Base-by-base conservation (phyloP, 2,797 vertebrate genomes). In the Vultur gryphus region DNA sequence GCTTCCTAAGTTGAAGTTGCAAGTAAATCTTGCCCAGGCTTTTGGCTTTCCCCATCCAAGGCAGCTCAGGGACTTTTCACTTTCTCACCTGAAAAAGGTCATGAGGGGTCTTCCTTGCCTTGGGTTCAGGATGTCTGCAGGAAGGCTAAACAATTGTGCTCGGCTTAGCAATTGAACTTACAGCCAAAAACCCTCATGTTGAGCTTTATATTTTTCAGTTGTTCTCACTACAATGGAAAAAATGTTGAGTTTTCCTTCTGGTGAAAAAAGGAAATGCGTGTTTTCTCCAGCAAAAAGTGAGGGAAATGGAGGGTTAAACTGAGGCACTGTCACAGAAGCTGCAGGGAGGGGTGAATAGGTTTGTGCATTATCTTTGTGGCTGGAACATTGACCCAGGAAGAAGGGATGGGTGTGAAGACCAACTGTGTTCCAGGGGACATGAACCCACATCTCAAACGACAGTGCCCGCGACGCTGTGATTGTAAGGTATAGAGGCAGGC, bases 381-480 rank as follows among this genome's bases (percentile, higher is more conserved):
- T 33, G 26, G 48, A 61, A 66, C 33, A 16, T 8, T 31, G 48
- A 66, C 33, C 46, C 41, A 44, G 31, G 58, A 41, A 25, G 48
- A 65, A 84, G 35, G 33, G 48, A 46, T 35, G 7, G 54, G 28
- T 73, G 11, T 48, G 67, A 43, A 73, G 24, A 64, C 37, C 44
- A 58, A 15, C 29, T 35, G 39, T 73, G 44, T 72, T 25, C 37
- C 41, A 39, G 43, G 51, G n/a, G 4, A 54, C 16, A 6, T 46
- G 18, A 69, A 41, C 15, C 24, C 26, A 9, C 25, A 8, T 62
- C 25, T 61, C 44, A 39, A 43, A 57, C 1, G 2, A 5, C n/a
- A 28, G 15, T 16, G n/a, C 39, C 44, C 2, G 0, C 6, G 10
- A 26, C 1, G 3, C 31, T 43, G 23, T 58, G 55, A 58, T n/a